phyloP scores from a whole-genome alignment of 1,140 invertebrate species.

The Micrasema minimum region DNA sequence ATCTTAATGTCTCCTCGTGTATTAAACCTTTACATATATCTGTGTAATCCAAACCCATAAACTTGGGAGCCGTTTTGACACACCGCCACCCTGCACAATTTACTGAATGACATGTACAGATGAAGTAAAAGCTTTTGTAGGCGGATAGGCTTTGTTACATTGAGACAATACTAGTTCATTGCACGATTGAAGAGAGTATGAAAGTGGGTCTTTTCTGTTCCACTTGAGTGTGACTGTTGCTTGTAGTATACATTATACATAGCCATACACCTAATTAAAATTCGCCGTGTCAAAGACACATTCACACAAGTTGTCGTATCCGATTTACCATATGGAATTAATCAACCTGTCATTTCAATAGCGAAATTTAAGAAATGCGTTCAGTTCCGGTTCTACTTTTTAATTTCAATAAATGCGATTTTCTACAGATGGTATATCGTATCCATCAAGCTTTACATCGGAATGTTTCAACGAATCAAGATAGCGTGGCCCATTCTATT shows the following conservation, averaged over 20 bases:
- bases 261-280: constrained; percentile 9
- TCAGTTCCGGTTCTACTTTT: constrained; percentile 12
- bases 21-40: constrained; percentile 1
- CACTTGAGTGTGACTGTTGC: not conserved
- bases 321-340: constrained; percentile 9
- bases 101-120: not conserved
- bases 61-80: not conserved
- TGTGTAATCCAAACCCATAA: not conserved
- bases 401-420: too few relatives aligned
- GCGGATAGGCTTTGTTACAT: constrained; percentile 38
- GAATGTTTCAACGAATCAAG: too few relatives aligned
- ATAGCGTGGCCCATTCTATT: too few relatives aligned
- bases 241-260: too few relatives aligned
- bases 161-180: constrained; percentile 39
- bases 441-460: too few relatives aligned
- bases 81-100: not conserved
- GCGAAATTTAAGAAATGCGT: constrained; percentile 9
- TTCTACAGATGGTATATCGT: too few relatives aligned
- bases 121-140: constrained; percentile 31
- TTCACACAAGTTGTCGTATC: constrained; percentile 1
- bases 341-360: constrained; percentile 20
- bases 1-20: constrained; percentile 17
- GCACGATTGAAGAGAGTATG: constrained; percentile 26
- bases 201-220: constrained; percentile 30
- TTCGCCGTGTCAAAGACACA: constrained; percentile 20